Evolutionary conservation across 2,113 vertebrate genomes (phyloP), one percentile per base, ranked within the genome.

Genomic region (Galbula dea): DNA sequence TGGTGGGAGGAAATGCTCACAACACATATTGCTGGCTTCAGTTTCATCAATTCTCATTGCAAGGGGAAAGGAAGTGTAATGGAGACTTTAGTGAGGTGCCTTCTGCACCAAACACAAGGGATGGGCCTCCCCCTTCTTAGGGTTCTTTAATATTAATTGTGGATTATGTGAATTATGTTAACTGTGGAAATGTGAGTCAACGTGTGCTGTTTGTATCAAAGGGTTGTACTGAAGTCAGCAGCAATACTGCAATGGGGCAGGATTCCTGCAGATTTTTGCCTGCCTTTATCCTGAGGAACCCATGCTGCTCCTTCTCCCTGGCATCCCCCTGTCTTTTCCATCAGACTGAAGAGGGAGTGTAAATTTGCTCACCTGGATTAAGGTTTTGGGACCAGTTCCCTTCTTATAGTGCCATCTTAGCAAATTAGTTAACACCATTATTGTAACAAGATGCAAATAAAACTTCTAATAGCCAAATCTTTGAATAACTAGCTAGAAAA

Each of bases 81-180:
- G 5, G 23, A 22, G 46, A 34, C 36, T 86, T 66, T 8, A 14
- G 12, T 4, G 45, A 43, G 34, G 51, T 6, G 1, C 32, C 23
- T 59, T 0, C 0, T 68, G 48, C 0, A 4, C 54, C 54, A 22
- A 26, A n/a, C 15, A 10, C 32, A 3, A 0, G 0, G 63, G 58
- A 21, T 2, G 3, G n/a, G 27, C 29, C 14, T 29, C 76, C 17
- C 15, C 26, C 7, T 10, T 45, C 12, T 29, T n/a, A 6, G 30
- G 18, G 8, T 80, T 90, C 68, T 37, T 43, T 22, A 29, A 9
- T 0, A 2, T 54, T 83, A 12, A 2, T 34, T n/a, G 41, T 24
- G 26, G 34, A 3, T 55, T n/a, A n/a, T n/a, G n/a, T n/a, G n/a
- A n/a, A n/a, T n/a, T n/a, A n/a, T n/a, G n/a, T n/a, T n/a, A n/a